These are phyloP conservation scores for Acleris holmiana DNA, from an alignment of 2,888 invertebrate genomes.

Conservation along the genomic window DNA sequence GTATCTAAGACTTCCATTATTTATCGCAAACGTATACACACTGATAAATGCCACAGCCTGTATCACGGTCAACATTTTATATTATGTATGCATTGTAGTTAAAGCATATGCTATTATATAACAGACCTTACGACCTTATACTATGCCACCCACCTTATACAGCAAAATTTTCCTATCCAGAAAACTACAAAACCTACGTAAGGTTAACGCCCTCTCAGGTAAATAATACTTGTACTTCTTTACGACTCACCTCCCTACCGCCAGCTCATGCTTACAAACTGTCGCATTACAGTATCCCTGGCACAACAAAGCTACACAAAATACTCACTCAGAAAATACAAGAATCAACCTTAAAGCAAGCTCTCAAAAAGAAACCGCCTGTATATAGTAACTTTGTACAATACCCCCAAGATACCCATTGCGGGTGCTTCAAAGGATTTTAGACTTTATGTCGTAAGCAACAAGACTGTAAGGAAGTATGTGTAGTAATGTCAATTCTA, in stretches of 20 bases:
- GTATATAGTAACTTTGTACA: constrained; percentile 36
- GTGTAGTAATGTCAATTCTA: constrained; percentile 68
- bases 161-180: constrained; percentile 22
- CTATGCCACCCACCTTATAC: not conserved
- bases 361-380: constrained; percentile 6
- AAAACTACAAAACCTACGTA: constrained; percentile 32
- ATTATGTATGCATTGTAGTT: no score
- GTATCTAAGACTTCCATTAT: no score
- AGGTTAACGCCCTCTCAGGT: constrained; percentile 72
- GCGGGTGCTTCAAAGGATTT: constrained; percentile 6
- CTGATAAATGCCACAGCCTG: no score
- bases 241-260: constrained; percentile 61
- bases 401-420: constrained; percentile 6
- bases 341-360: constrained; percentile 34
- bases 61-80: no score
- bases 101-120: no score
- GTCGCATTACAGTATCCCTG: constrained; percentile 80
- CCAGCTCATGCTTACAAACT: constrained; percentile 83
- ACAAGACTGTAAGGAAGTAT: constrained; percentile 48
- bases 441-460: constrained; percentile 18
- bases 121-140: not conserved
- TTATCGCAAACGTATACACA: no score
- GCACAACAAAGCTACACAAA: constrained; percentile 59
- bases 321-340: constrained; percentile 11
- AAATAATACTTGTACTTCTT: constrained; percentile 74